Base-by-base conservation (phyloP, 2,888 invertebrate genomes). In the Diaprepes abbreviatus region DNA sequence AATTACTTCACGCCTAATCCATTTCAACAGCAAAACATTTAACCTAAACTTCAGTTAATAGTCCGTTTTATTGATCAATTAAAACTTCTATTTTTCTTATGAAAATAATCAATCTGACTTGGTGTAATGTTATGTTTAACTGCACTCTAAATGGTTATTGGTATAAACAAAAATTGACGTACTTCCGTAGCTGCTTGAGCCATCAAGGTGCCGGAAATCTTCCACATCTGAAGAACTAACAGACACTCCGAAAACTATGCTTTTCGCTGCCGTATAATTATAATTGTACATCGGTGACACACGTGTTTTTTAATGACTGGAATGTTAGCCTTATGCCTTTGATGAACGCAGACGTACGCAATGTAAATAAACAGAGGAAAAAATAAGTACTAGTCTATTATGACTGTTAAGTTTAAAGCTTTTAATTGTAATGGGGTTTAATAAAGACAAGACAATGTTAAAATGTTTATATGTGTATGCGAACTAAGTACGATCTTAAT, bases 121-220 rank as follows among this genome's bases (percentile, higher is more conserved):
- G 67, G 75, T 77, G 74, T 79, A 62, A 76, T 79, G 80, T 80
- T 81, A 80, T 79, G 78, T 82, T 82, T 82, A 82, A 82, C 81
- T 81, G 81, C 81, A 78, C 78, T 80, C 79, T 81, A 80, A 82
- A 78, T 77, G 79, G 76, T 78, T 79, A 80, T 80, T 79, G 79
- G 75, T 76, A 78, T 79, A 79, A 79, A 79, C 78, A 79, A 76
- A 74, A 74, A 77, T 74, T 76, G 78, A 78, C 78, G 79, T 75
- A 78, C 78, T 79, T 80, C 80, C 80, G 79, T 78, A 76, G 78
- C 70, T 76, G 77, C 71, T 75, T 76, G 74, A 77, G 71, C 76
- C 79, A 79, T 79, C 75, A 75, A 62, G 48, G 58, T 60, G 48
- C 59, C 36, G 59, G 66, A 58, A 66, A 55, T 24, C 66, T 66